These are phyloP conservation scores for Galeopterus variegatus DNA, from an alignment of 2,113 vertebrate species.

Conservation along the genomic window DNA sequence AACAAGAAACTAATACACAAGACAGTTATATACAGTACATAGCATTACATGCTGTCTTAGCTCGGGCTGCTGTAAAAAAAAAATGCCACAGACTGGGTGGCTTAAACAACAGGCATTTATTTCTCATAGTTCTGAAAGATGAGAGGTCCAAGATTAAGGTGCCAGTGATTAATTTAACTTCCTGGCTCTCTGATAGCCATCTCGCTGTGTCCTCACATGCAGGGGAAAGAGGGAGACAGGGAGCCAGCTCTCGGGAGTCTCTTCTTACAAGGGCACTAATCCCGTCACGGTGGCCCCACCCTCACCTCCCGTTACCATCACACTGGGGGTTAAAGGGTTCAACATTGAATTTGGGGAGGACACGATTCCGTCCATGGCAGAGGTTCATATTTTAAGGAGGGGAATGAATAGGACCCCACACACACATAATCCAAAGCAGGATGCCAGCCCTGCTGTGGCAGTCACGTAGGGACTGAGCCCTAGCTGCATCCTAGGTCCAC, in stretches of 20 bases:
- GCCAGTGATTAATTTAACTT: background rate
- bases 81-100: background rate
- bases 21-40: background rate
- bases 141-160: background rate
- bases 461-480: background rate
- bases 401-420: background rate
- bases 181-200: background rate
- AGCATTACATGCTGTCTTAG: background rate
- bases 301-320: background rate
- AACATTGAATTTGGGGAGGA: background rate
- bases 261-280: background rate
- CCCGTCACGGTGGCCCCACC: background rate
- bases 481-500: rapidly evolving
- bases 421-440: background rate
- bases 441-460: rapidly evolving
- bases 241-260: background rate
- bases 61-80: background rate
- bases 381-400: background rate
- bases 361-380: background rate
- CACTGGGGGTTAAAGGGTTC: background rate
- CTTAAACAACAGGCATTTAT: background rate
- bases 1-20: background rate
- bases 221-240: background rate
- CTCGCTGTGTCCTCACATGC: background rate
- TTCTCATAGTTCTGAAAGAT: background rate